phyloP scores from a whole-genome alignment of 2,797 vertebrate genomes.

The Botia almorhae region DNA sequence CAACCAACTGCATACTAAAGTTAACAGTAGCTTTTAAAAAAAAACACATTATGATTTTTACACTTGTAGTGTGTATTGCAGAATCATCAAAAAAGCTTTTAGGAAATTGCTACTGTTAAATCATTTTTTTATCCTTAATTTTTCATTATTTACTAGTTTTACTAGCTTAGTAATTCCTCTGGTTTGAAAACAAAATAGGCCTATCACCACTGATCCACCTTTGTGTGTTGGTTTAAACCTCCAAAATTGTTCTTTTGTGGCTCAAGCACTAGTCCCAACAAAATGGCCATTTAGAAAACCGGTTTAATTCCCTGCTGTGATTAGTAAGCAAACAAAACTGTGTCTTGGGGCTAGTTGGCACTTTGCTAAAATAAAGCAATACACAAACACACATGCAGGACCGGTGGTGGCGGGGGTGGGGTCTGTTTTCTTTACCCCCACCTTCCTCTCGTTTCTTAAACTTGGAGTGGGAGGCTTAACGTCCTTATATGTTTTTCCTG shows the following conservation, averaged over 20 bases:
- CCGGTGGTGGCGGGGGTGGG: conserved; percentile 14
- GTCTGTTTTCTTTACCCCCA: conserved; percentile 45
- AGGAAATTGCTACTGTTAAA: too few relatives aligned
- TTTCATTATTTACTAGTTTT: too few relatives aligned
- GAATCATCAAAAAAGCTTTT: not conserved
- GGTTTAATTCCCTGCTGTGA: conserved; percentile 20
- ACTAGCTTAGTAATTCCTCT: too few relatives aligned
- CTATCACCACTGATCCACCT: not conserved
- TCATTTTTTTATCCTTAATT: too few relatives aligned
- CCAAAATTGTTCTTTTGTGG: conserved; percentile 22
- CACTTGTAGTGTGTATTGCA: not conserved
- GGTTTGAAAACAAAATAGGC: not conserved
- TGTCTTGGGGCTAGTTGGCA: conserved; percentile 65
- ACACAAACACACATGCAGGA: conserved; percentile 38
- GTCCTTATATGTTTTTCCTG: conserved; percentile 17
- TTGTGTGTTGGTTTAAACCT: not conserved
- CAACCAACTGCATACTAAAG: conserved; percentile 19
- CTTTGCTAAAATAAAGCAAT: conserved; percentile 55
- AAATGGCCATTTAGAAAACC: conserved; percentile 38
- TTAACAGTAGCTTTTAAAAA: conserved; percentile 1
- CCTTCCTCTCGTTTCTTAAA: conserved; percentile 42
- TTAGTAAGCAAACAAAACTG: conserved; percentile 44
- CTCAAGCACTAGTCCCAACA: conserved; percentile 23
- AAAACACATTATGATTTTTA: conserved; percentile 14
- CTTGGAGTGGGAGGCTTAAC: conserved; percentile 14